phyloP scores from a whole-genome alignment of 2,888 invertebrate genomes.

The Hirtodrosophila cameraria region DNA sequence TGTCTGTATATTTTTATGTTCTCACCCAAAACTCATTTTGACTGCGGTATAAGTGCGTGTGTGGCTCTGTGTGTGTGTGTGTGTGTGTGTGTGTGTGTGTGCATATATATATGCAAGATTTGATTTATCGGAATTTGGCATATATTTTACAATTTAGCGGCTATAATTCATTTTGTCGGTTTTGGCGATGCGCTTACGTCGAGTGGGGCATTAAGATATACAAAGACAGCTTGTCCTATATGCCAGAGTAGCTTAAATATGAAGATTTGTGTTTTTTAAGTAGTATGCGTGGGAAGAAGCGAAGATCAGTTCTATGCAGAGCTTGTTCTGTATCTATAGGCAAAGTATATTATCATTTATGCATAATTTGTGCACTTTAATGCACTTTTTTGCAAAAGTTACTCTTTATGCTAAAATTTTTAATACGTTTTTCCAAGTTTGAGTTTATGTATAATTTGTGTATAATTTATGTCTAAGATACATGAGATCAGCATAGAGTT shows the following conservation, averaged over 20 bases:
- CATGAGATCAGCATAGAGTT: too few relatives aligned
- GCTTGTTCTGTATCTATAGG: too few relatives aligned
- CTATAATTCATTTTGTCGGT: slow-evolving; percentile 79
- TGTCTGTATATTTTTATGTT: slow-evolving; percentile 66
- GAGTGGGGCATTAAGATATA: slow-evolving; percentile 57
- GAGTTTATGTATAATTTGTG: too few relatives aligned
- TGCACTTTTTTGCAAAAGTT: too few relatives aligned
- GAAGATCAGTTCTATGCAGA: slow-evolving; percentile 9
- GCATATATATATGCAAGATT: slow-evolving; percentile 46
- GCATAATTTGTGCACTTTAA: too few relatives aligned
- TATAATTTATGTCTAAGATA: too few relatives aligned
- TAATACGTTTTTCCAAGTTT: too few relatives aligned
- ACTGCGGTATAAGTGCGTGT: too few relatives aligned
- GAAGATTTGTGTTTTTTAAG: slow-evolving; percentile 23
- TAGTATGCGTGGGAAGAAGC: not conserved
- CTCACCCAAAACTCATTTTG: slow-evolving; percentile 68
- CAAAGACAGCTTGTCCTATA: slow-evolving; percentile 50
- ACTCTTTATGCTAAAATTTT: too few relatives aligned
- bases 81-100: slow-evolving; percentile 8
- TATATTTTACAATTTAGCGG: slow-evolving; percentile 80
- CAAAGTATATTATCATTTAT: too few relatives aligned
- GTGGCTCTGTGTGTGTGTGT: slow-evolving; percentile 14
- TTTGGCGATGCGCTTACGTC: slow-evolving; percentile 60
- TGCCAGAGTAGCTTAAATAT: slow-evolving; percentile 33
- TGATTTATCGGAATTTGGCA: slow-evolving; percentile 76